Conservation (phyloP, 2,888 invertebrate genomes). For the Phragmatobia fuliginosa region DNA sequence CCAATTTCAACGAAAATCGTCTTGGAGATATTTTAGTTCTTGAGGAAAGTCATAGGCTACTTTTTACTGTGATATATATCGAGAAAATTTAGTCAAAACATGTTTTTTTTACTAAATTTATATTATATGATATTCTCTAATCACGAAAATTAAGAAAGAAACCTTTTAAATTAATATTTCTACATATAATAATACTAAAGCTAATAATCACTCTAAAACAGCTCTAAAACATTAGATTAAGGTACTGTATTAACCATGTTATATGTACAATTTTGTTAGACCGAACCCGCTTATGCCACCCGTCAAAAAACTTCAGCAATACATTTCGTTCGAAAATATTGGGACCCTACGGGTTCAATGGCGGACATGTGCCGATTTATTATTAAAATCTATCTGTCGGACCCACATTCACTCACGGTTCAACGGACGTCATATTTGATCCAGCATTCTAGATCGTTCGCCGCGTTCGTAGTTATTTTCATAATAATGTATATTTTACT, state of each 20-base stretch:
- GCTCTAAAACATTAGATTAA: neutral
- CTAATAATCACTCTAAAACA: neutral
- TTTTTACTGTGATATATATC: no score
- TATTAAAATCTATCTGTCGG: constrained; percentile 25
- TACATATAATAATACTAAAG: no score
- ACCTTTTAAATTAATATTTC: no score
- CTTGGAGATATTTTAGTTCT: no score
- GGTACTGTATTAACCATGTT: neutral
- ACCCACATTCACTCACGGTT: constrained; percentile 20
- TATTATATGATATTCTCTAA: no score
- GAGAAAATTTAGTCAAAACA: no score
- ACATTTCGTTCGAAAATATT: constrained; percentile 18
- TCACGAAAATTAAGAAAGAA: neutral
- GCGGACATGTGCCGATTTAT: constrained; percentile 23
- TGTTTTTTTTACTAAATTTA: no score
- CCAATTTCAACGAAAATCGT: no score
- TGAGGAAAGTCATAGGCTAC: no score
- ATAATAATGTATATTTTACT: constrained; percentile 1
- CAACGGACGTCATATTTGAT: constrained; percentile 21
- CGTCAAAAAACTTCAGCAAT: constrained; percentile 13
- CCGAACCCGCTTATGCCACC: neutral
- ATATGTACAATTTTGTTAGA: neutral
- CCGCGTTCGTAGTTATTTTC: constrained; percentile 7
- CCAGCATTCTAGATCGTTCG: constrained; percentile 11
- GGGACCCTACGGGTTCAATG: constrained; percentile 4